Evolutionary conservation across 2,797 vertebrate species (phyloP).

Genomic region (Helicolenus hilgendorfi): DNA sequence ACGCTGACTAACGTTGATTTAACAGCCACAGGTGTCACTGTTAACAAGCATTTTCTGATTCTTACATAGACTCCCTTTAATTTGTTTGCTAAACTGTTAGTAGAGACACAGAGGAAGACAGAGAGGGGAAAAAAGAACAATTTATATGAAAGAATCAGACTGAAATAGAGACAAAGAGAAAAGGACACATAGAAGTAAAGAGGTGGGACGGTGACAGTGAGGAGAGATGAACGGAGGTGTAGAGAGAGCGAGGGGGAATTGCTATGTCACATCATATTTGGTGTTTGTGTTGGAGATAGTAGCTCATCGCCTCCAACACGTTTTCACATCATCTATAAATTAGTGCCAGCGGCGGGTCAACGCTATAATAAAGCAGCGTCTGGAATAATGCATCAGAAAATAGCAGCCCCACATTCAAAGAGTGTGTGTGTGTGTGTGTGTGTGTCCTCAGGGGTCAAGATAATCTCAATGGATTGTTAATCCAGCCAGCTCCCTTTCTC

Average conservation of each 20-base stretch:
- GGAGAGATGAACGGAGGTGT: conserved; percentile 7
- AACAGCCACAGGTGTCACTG: no score
- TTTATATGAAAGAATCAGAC: not conserved
- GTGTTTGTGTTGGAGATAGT: conserved; percentile 37
- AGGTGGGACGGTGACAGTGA: not conserved
- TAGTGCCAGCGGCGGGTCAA: conserved; percentile 39
- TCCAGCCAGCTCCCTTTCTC: conserved; percentile 72
- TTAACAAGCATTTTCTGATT: no score
- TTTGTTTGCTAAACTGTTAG: not conserved
- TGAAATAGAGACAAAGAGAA: not conserved
- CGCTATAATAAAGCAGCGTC: conserved; percentile 18
- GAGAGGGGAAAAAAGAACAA: not conserved
- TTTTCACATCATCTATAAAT: conserved; percentile 58
- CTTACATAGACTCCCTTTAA: not conserved
- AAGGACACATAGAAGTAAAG: not conserved
- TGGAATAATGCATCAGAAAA: conserved; percentile 55
- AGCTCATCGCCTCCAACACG: conserved; percentile 45
- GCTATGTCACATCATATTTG: conserved; percentile 63
- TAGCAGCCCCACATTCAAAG: conserved; percentile 45
- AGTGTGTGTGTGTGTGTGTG: not conserved
- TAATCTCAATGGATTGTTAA: conserved; percentile 80
- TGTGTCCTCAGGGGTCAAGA: conserved; percentile 26
- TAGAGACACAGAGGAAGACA: not conserved
- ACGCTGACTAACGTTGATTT: no score
- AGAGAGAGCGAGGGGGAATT: conserved; percentile 18